These are phyloP conservation scores for Cacoxenus indagator DNA, from an alignment of 2,888 invertebrate genomes.

Conservation along the genomic window DNA sequence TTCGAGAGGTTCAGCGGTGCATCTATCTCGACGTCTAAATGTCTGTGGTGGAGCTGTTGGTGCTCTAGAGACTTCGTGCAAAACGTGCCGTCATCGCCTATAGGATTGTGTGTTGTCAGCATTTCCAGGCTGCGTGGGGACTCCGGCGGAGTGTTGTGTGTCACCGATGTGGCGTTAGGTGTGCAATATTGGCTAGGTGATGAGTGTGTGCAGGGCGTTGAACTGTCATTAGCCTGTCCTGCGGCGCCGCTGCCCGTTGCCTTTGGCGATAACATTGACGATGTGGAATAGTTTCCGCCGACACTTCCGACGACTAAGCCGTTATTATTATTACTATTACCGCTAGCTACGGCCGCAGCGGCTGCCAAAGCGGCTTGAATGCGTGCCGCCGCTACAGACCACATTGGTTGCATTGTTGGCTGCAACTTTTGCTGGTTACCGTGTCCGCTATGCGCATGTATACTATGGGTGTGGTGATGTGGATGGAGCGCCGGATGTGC, in stretches of 20 bases:
- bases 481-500: constrained; percentile 50
- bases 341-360: constrained; percentile 55
- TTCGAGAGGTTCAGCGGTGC: constrained; percentile 91
- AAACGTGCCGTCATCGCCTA: constrained; percentile 23
- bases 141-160: constrained; percentile 49
- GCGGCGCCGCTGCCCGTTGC: constrained; percentile 1
- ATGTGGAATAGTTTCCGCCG: constrained; percentile 16
- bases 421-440: constrained; percentile 11
- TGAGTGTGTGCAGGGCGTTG: background rate
- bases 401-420: constrained; percentile 65
- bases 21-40: constrained; percentile 85
- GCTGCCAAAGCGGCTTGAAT: constrained; percentile 71
- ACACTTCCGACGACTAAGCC: constrained; percentile 11
- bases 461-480: constrained; percentile 28
- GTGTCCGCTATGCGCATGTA: background rate
- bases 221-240: background rate
- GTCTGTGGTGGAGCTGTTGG: background rate
- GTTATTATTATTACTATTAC: constrained; percentile 39
- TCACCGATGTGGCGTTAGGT: background rate
- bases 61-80: constrained; percentile 34
- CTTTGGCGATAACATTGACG: background rate
- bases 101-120: constrained; percentile 5
- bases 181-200: background rate
- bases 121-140: constrained; percentile 40
- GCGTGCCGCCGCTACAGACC: constrained; percentile 80